Base-by-base conservation (phyloP, 2,888 invertebrate genomes). In the Blastobasis adustella region DNA sequence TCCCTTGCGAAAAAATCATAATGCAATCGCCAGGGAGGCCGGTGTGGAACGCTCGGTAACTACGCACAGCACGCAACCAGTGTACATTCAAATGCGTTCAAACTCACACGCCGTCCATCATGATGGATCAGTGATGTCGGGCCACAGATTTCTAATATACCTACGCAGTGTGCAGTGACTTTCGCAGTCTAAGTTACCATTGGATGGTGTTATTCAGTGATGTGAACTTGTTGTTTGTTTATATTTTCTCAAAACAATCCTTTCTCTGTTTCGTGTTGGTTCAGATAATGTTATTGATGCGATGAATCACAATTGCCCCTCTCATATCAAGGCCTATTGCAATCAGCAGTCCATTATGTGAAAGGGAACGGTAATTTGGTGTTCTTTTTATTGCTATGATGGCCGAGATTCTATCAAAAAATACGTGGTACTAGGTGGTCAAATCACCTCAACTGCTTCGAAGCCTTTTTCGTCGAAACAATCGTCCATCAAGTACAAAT, bases 1-100 rank as follows among this genome's bases (percentile, higher is more conserved):
- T 81, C 86, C 85, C 85, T 87, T 86, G 87, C 86, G 86, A 86
- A 87, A 82, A 82, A 86, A 85, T 80, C 80, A 85, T 86, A 86
- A 86, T 86, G 88, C 88, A 87, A 87, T 84, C 82, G 85, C 79
- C 85, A 79, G 86, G 85, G 83, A 85, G 83, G 86, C 69, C 79
- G 83, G 82, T 75, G 86, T 86, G 84, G 86, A 84, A 85, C 86
- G 85, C 79, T 79, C 74, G 71, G 71, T 79, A 73, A 79, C 77
- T 79, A 75, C 71, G 71, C 72, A 71, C 76, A 79, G 76, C 85
- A 86, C 85, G 82, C 79, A 79, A 83, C 71, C 85, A 88, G 88
- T 88, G 76, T 79, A 80, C 82, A 84, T 79, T 87, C 79, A 85
- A 85, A 80, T 87, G 83, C 82, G 86, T 81, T 75, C 78, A 76